These are phyloP conservation scores for Aphelocoma californica DNA, from an alignment of 2,797 vertebrate species.

Conservation along the genomic window DNA sequence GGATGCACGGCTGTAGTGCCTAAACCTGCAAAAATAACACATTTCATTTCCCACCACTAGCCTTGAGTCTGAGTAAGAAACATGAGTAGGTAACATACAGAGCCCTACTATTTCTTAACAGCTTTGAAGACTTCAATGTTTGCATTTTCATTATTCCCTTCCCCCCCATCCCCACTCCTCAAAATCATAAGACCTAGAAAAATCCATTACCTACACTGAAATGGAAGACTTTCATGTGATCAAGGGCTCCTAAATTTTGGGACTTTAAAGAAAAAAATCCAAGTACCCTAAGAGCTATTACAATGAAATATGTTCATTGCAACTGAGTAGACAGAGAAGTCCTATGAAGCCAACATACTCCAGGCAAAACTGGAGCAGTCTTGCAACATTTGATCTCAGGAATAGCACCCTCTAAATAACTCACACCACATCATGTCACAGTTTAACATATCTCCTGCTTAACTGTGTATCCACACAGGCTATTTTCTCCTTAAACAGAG, in stretches of 20 bases:
- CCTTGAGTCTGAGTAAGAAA: neutral
- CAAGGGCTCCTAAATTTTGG: neutral
- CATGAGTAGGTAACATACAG: neutral
- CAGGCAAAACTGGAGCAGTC: neutral
- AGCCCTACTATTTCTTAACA: neutral
- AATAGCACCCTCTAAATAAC: neutral
- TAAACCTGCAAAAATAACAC: neutral
- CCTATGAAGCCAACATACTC: neutral
- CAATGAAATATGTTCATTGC: neutral
- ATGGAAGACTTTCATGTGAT: neutral
- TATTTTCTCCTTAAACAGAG: neutral
- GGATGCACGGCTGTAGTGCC: neutral
- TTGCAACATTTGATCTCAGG: accelerated
- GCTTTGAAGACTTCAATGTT: neutral
- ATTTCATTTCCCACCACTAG: neutral
- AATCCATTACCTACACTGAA: neutral
- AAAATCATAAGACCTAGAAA: neutral
- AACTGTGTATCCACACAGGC: neutral
- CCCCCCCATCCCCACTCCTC: accelerated
- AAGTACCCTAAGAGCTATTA: neutral
- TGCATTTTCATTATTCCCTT: neutral
- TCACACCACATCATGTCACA: neutral
- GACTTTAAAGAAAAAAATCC: neutral
- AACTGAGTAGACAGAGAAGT: neutral
- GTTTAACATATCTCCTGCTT: neutral